These are phyloP conservation scores for Meloidogyne chitwoodi DNA, from an alignment of 1,140 invertebrate species.

Conservation along the genomic window DNA sequence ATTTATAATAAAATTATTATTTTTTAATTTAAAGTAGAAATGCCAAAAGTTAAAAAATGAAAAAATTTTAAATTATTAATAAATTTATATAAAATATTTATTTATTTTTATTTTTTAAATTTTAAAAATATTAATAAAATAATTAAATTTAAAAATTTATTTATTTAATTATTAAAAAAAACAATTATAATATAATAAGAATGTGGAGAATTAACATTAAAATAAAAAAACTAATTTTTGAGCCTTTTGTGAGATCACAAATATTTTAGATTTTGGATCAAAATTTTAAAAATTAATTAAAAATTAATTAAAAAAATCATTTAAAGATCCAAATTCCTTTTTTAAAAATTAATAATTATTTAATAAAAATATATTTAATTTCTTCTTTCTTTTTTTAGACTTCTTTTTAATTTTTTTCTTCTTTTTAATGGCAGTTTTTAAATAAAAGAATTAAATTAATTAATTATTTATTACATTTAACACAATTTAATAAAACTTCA, in stretches of 20 bases:
- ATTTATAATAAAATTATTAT: no score
- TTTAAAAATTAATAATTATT: no score
- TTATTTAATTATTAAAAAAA: background rate
- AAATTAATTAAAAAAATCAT: no score
- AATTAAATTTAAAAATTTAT: no score
- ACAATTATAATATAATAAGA: background rate
- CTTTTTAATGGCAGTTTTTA: background rate
- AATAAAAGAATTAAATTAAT: background rate
- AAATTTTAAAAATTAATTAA: background rate
- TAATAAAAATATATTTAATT: no score
- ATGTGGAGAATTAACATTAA: background rate
- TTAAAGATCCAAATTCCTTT: background rate
- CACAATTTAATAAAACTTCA: constrained; percentile 51
- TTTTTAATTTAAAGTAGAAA: no score
- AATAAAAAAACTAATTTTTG: background rate
- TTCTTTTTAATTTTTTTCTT: background rate
- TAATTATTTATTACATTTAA: constrained; percentile 36
- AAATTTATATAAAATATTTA: no score
- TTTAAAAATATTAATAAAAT: no score
- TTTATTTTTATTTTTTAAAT: no score
- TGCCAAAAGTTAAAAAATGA: no score
- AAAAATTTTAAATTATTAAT: no score
- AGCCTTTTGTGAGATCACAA: background rate
- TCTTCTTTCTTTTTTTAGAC: no score
- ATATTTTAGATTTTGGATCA: background rate